These are phyloP conservation scores for Torymus texanus DNA, from an alignment of 2,888 invertebrate genomes.

Conservation along the genomic window DNA sequence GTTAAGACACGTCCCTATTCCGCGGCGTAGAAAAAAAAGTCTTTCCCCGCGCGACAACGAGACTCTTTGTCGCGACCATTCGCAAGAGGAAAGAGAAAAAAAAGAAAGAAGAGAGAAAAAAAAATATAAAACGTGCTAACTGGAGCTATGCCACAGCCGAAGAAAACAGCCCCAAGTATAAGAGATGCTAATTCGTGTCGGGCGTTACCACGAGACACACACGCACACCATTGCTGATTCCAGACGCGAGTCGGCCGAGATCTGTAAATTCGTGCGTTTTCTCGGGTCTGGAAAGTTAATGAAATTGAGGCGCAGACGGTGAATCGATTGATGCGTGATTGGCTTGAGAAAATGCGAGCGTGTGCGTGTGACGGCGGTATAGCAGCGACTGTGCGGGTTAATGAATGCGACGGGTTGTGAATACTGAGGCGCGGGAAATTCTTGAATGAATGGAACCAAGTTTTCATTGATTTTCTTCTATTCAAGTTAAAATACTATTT, in stretches of 20 bases:
- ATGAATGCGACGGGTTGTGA: constrained; percentile 6
- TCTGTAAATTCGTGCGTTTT: constrained; percentile 34
- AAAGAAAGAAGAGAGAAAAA: constrained; percentile 4
- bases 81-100: neutral
- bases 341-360: constrained; percentile 8
- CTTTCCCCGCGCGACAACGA: constrained; percentile 9
- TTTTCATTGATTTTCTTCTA: neutral
- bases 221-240: constrained; percentile 45
- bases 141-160: constrained; percentile 32
- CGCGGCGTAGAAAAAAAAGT: constrained; percentile 9
- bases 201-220: neutral
- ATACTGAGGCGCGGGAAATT: neutral
- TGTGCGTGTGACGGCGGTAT: too few species aligned
- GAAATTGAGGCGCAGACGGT: neutral
- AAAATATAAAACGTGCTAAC: constrained; percentile 43
- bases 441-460: neutral
- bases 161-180: neutral
- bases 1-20: constrained; percentile 37
- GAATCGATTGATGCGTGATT: neutral
- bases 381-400: constrained; percentile 20
- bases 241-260: constrained; percentile 3
- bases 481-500: too few species aligned
- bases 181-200: constrained; percentile 45
- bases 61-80: constrained; percentile 15
- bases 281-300: neutral